These are phyloP conservation scores for Lycocerus yunnanus DNA, from an alignment of 2,888 invertebrate species.

Conservation along the genomic window DNA sequence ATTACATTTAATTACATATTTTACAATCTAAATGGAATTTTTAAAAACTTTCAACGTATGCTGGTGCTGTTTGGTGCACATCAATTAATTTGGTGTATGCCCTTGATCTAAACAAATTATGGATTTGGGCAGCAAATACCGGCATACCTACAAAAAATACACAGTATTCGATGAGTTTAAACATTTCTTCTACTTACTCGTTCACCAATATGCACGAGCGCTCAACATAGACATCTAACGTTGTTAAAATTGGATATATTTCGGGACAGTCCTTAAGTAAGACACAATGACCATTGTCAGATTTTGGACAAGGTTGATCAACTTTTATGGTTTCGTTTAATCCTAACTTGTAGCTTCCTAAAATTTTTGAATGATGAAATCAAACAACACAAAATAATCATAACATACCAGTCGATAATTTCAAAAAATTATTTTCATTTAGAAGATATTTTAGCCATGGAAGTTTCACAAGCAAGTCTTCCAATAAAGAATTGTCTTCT, in stretches of 20 bases:
- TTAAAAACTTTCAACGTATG: not conserved
- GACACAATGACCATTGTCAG: slow-evolving; percentile 12
- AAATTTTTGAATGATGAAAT: not conserved
- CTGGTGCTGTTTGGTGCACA: not conserved
- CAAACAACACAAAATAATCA: not conserved
- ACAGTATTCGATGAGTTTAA: not conserved
- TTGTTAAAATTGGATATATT: slow-evolving; percentile 8
- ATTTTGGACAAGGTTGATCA: slow-evolving; percentile 9
- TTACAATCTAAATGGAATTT: not conserved
- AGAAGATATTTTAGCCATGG: slow-evolving; percentile 14
- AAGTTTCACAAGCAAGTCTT: not conserved
- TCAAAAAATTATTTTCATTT: not conserved
- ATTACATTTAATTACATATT: too few relatives aligned
- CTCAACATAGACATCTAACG: not conserved
- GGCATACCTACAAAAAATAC: not conserved
- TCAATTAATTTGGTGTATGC: too few relatives aligned
- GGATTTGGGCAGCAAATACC: not conserved
- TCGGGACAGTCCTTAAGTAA: slow-evolving; percentile 14
- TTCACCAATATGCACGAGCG: slow-evolving; percentile 13
- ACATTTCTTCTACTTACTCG: slow-evolving; percentile 9
- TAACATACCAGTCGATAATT: slow-evolving; percentile 3
- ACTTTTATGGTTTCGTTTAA: slow-evolving; percentile 12
- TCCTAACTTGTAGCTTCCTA: slow-evolving; percentile 19
- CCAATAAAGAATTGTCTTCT: not conserved
- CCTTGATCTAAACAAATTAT: too few relatives aligned